These are phyloP conservation scores for Nymphalis io DNA, from an alignment of 1,140 invertebrate genomes.

Conservation along the genomic window DNA sequence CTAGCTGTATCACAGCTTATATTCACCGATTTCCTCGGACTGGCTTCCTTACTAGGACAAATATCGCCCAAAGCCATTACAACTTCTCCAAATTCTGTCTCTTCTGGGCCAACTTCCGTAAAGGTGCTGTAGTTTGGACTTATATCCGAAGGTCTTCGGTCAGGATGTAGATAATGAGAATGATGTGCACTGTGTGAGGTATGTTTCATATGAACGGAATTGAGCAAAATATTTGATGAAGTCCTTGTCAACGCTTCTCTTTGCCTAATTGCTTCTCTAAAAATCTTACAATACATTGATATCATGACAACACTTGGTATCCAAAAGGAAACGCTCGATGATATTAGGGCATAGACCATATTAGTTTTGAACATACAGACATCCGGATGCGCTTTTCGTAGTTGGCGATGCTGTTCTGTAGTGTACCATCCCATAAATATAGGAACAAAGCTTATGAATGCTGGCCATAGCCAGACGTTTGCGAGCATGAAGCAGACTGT, in stretches of 20 bases:
- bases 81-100: constrained; percentile 83
- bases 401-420: constrained; percentile 87
- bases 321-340: constrained; percentile 96
- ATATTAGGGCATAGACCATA: constrained; percentile 93
- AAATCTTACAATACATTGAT: constrained; percentile 94
- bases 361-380: constrained; percentile 94
- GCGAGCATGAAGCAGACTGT: constrained; percentile 91
- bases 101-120: constrained; percentile 84
- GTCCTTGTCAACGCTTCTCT: constrained; percentile 91
- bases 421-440: constrained; percentile 97
- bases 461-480: constrained; percentile 94
- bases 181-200: constrained; percentile 85
- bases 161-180: constrained; percentile 85
- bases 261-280: constrained; percentile 93
- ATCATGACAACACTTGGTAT: constrained; percentile 96
- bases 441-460: constrained; percentile 96
- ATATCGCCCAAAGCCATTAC: constrained; percentile 69
- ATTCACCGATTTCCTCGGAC: constrained; percentile 76
- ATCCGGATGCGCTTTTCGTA: constrained; percentile 86
- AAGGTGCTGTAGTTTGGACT: constrained; percentile 84
- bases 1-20: constrained; percentile 77
- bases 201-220: constrained; percentile 90
- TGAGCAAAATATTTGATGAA: constrained; percentile 90
- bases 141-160: constrained; percentile 81
- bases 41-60: constrained; percentile 75